A percentile compares a stretch with the other conserved stretches of the same genome.
Evolutionary conservation across 2,888 invertebrate genomes (phyloP).

Genomic region (Rhodophaea formosa): DNA sequence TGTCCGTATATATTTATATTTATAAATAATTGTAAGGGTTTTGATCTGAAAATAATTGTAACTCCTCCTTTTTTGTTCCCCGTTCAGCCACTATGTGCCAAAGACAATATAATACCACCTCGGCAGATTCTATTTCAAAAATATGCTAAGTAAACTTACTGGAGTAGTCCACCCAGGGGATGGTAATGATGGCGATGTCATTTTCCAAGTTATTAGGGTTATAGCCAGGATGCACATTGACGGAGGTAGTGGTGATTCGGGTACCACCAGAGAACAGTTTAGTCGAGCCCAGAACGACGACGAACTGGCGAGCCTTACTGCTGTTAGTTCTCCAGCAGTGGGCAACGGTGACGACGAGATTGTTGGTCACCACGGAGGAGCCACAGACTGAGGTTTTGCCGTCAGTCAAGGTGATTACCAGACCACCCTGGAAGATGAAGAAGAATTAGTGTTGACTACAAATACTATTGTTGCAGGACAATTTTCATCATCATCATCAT

Average conservation of each 20-base stretch:
- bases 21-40: too few relatives aligned
- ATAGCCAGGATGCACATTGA: slow-evolving; percentile 34
- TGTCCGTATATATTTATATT: too few relatives aligned
- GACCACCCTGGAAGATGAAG: slow-evolving; percentile 35
- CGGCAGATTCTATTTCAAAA: too few relatives aligned
- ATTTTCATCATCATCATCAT: too few relatives aligned
- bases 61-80: too few relatives aligned
- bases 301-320: slow-evolving; percentile 35
- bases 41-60: too few relatives aligned
- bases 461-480: too few relatives aligned
- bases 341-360: slow-evolving; percentile 37
- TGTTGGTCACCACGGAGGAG: slow-evolving; percentile 37
- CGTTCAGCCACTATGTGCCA: too few relatives aligned
- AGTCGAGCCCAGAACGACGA: slow-evolving; percentile 39
- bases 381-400: slow-evolving; percentile 42
- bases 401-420: slow-evolving; percentile 33
- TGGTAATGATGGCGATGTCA: slow-evolving; percentile 40
- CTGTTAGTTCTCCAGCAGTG: slow-evolving; percentile 42
- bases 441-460: neutral
- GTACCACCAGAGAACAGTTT: slow-evolving; percentile 38
- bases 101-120: too few relatives aligned
- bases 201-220: slow-evolving; percentile 30
- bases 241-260: slow-evolving; percentile 33
- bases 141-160: too few relatives aligned
- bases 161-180: slow-evolving; percentile 26